Conservation (phyloP, 2,113 vertebrate species). For the Felis catus region DNA sequence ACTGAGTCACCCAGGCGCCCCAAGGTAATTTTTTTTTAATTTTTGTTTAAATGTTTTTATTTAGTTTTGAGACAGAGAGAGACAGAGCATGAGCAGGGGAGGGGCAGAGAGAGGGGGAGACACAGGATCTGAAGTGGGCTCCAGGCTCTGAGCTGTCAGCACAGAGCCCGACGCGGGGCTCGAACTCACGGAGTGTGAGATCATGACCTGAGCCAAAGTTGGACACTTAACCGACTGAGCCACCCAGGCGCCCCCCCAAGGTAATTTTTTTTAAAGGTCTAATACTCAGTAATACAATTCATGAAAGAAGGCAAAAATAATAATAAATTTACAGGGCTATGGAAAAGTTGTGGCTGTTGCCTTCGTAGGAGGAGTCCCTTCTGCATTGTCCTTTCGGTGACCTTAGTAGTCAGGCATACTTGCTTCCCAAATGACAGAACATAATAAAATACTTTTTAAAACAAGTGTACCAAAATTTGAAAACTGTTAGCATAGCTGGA, state of each 20-base stretch:
- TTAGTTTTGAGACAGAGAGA: too few relatives aligned
- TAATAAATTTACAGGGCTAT: neutral
- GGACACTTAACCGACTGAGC: too few relatives aligned
- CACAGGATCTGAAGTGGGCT: too few relatives aligned
- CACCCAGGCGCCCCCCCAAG: too few relatives aligned
- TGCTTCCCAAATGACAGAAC: neutral
- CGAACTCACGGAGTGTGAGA: fast-evolving
- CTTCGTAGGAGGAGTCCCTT: neutral
- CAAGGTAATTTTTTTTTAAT: neutral
- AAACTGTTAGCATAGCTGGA: neutral
- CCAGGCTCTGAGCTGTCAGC: too few relatives aligned
- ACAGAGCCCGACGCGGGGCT: too few relatives aligned
- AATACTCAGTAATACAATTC: neutral
- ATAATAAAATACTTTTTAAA: slow-evolving; percentile 31
- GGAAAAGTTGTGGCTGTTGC: neutral
- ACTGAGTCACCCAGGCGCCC: too few relatives aligned
- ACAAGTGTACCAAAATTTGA: neutral
- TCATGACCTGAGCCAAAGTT: too few relatives aligned
- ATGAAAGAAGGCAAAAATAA: neutral
- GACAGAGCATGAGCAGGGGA: too few relatives aligned
- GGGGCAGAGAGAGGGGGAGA: too few relatives aligned
- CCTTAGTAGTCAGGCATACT: neutral
- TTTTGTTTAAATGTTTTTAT: too few relatives aligned
- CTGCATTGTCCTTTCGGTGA: neutral
- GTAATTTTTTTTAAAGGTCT: neutral